Base-by-base conservation (phyloP, 2,797 vertebrate genomes). In the Danionella dracula region DNA sequence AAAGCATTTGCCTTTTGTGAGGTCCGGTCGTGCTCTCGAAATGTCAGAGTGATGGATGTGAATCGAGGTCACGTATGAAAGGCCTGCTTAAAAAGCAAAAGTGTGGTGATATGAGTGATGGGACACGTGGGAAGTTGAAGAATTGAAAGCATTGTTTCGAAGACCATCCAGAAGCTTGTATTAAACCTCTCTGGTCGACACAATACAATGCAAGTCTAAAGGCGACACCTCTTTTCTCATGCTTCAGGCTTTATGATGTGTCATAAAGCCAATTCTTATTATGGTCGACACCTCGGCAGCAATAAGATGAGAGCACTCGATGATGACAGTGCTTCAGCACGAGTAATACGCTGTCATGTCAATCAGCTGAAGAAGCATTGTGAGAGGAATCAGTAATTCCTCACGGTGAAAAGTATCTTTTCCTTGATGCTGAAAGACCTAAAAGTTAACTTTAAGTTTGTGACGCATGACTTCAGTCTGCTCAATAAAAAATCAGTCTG, bases 11-110 rank as follows among this genome's bases (percentile, higher is more conserved):
- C 42, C 64, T 19, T 76, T 68, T 62, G 71, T 63, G 38, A 59
- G 56, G 67, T 57, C 68, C 66, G 32, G 66, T 78, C 71, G 71
- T 66, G 76, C 72, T 71, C 78, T 71, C 69, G 11, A 81, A 78
- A 81, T 82, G 79, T 83, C 81, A 83, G 70, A 68, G 66, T 83
- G 82, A 91, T 84, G 80, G 88, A 89, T 86, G 88, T 76, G 82
- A 78, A 76, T 85, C 83, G 88, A 88, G 85, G 78, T 87, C 83
- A 88, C 74, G 82, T 84, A 77, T 83, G 82, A 89, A 85, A 86
- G 82, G 75, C 63, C 71, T 77, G 79, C 82, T 84, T 81, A 86
- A 83, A 82, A 83, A 74, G 65, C 53, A 76, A 27, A 27, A 2
- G 71, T 79, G 70, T 55, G 44, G 71, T 44, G 56, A 76, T 81